Percentiles rank a stretch among this genome's conserved stretches.
These are phyloP conservation scores for Lepidochrysops patricia DNA, from an alignment of 2,888 invertebrate genomes.

Conservation along the genomic window DNA sequence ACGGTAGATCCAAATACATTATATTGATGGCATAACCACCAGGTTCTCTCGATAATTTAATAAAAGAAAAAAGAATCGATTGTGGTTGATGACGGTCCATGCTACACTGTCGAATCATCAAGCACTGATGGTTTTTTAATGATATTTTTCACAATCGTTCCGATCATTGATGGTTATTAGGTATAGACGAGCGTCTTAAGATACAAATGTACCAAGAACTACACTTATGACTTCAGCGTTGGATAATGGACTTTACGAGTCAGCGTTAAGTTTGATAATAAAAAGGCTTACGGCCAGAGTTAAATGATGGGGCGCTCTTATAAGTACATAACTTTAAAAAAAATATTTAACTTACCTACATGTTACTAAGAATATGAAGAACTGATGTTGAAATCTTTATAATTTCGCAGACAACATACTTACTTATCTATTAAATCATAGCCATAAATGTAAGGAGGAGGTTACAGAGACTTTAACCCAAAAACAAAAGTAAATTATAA, in stretches of 20 bases:
- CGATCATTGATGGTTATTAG: constrained; percentile 73
- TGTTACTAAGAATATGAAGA: not conserved
- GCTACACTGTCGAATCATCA: constrained; percentile 67
- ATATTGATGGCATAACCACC: not conserved
- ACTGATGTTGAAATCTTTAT: not conserved
- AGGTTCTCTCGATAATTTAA: constrained; percentile 57
- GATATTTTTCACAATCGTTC: constrained; percentile 74
- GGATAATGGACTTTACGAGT: not conserved
- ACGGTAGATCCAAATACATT: not conserved
- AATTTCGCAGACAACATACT: too few species aligned
- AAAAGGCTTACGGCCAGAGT: not conserved
- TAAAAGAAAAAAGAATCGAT: constrained; percentile 67
- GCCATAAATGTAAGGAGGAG: too few species aligned
- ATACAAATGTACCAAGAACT: constrained; percentile 34
- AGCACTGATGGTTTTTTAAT: constrained; percentile 74
- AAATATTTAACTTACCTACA: too few species aligned
- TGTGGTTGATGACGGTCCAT: constrained; percentile 63
- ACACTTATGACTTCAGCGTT: constrained; percentile 13
- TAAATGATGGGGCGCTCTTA: not conserved
- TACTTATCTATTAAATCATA: too few species aligned
- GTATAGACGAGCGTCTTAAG: constrained; percentile 61
- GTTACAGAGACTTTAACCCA: not conserved
- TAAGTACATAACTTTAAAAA: not conserved
- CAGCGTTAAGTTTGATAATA: not conserved
- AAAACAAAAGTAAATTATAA: not conserved